These are phyloP conservation scores for Hucho hucho DNA, from an alignment of 2,113 vertebrate genomes.

Conservation along the genomic window DNA sequence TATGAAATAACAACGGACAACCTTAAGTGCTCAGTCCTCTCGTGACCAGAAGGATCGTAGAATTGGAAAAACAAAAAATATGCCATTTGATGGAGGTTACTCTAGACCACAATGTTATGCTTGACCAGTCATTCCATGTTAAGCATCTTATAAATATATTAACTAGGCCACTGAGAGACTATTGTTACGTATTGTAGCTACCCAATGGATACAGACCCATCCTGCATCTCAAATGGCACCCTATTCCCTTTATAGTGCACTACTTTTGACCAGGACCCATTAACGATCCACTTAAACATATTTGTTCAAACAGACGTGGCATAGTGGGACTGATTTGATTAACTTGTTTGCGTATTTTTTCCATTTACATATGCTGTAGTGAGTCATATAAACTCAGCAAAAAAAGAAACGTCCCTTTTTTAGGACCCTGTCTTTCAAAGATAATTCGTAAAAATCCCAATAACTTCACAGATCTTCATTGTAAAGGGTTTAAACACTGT, in stretches of 20 bases:
- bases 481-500: no score
- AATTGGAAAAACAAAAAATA: neutral
- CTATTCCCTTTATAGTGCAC: no score
- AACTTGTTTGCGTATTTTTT: neutral
- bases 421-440: no score
- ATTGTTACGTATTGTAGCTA: neutral
- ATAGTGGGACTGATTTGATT: constrained; percentile 3
- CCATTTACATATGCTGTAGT: neutral
- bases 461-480: no score
- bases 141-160: constrained; percentile 1
- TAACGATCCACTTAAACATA: neutral
- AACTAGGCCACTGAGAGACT: neutral
- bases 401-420: no score
- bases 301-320: neutral
- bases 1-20: no score
- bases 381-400: neutral
- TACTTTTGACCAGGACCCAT: neutral
- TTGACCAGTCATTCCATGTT: neutral
- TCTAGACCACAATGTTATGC: neutral
- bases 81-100: neutral
- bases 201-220: neutral
- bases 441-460: no score
- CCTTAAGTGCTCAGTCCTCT: no score
- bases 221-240: no score
- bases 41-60: neutral